Percentiles rank a stretch among this genome's conserved stretches.
These are phyloP conservation scores for Fratercula arctica DNA, from an alignment of 2,797 vertebrate genomes.

Conservation along the genomic window DNA sequence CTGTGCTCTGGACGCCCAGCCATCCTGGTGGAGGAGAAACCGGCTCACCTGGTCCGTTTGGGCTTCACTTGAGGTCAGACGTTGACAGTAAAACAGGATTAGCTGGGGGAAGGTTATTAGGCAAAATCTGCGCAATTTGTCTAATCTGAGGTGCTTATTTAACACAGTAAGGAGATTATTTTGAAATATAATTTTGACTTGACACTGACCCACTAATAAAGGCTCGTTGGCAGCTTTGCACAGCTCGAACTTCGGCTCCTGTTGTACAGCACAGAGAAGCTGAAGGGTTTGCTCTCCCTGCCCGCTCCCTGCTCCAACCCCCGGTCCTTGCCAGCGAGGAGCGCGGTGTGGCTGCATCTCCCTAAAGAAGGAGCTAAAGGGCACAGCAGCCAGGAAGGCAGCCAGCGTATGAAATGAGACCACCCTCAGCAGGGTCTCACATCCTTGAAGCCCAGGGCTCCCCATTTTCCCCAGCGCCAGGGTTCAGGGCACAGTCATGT, in stretches of 20 bases:
- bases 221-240: not conserved
- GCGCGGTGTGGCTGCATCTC: rapidly evolving
- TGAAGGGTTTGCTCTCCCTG: not conserved
- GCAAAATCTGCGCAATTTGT: constrained; percentile 45
- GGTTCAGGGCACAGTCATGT: not conserved
- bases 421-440: rapidly evolving
- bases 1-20: rapidly evolving
- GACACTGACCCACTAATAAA: constrained; percentile 26
- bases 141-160: constrained; percentile 55
- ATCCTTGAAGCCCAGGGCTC: not conserved
- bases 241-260: rapidly evolving
- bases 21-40: not conserved
- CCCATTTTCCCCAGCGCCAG: rapidly evolving
- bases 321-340: rapidly evolving
- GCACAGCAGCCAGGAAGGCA: not conserved
- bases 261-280: rapidly evolving
- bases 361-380: not conserved
- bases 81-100: constrained; percentile 28
- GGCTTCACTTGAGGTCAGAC: not conserved
- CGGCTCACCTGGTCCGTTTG: rapidly evolving
- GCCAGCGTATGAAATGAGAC: rapidly evolving
- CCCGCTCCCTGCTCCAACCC: rapidly evolving
- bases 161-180: constrained; percentile 58
- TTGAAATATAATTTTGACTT: constrained; percentile 34
- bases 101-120: constrained; percentile 28